These are phyloP conservation scores for Phortica variegata DNA, from an alignment of 1,140 invertebrate species.

Conservation along the genomic window DNA sequence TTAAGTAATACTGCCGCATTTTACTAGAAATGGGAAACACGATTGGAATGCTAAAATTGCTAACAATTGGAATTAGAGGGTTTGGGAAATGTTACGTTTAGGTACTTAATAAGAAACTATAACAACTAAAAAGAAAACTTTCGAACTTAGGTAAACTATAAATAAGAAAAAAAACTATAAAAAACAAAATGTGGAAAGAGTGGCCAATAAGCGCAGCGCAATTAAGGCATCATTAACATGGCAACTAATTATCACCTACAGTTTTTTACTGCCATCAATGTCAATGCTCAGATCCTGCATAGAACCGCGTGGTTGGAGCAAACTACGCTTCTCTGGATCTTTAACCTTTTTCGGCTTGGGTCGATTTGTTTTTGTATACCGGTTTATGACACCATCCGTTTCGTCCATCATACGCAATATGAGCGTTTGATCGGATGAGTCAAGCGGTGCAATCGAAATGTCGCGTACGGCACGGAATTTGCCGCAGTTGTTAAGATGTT, in stretches of 20 bases:
- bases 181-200: too few relatives aligned
- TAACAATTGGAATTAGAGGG: conserved; percentile 8
- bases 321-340: conserved; percentile 61
- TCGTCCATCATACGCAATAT: conserved; percentile 97
- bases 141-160: too few relatives aligned
- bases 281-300: conserved; percentile 59
- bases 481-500: conserved; percentile 99
- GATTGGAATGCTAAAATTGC: too few relatives aligned
- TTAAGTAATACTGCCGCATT: conserved; percentile 19
- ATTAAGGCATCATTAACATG: too few relatives aligned
- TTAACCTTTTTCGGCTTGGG: conserved; percentile 60
- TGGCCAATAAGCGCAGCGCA: too few relatives aligned
- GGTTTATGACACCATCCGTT: conserved; percentile 80
- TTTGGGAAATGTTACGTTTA: too few relatives aligned
- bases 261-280: conserved; percentile 52
- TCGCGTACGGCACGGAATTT: conserved; percentile 98
- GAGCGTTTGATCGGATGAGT: conserved; percentile 87
- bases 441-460: conserved; percentile 96
- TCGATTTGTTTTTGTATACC: conserved; percentile 63
- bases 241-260: conserved; percentile 29
- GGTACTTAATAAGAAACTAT: too few relatives aligned
- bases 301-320: conserved; percentile 57
- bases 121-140: too few relatives aligned
- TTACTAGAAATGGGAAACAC: too few relatives aligned
- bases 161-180: background rate